phyloP scores from a whole-genome alignment of 2,888 invertebrate genomes.

The Cerceris ruficornis region DNA sequence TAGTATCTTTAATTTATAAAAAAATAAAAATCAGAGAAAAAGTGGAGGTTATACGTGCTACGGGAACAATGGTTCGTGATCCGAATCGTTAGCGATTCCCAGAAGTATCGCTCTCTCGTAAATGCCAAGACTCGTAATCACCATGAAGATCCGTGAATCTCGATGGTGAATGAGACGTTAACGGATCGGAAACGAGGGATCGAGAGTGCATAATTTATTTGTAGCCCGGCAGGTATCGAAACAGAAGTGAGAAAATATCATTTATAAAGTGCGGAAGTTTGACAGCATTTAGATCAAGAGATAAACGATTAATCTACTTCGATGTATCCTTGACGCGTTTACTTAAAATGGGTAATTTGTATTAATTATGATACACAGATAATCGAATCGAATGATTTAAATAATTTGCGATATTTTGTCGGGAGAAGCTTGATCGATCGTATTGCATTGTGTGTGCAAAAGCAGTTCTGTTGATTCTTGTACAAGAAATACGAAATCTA shows the following conservation, averaged over 20 bases:
- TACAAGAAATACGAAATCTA: no score
- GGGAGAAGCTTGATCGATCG: no score
- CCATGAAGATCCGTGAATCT: slow-evolving; percentile 7
- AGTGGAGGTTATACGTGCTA: not conserved
- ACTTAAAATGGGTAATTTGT: no score
- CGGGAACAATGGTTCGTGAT: not conserved
- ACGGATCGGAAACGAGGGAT: slow-evolving; percentile 12
- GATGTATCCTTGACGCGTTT: no score
- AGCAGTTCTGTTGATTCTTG: no score
- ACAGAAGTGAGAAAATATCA: slow-evolving; percentile 20
- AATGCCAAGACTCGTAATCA: not conserved
- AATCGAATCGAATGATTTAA: no score
- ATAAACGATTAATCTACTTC: not conserved
- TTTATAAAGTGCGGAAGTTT: slow-evolving; percentile 29
- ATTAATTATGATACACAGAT: no score
- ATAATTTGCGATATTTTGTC: no score
- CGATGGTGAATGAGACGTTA: slow-evolving; percentile 29
- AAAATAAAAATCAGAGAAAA: not conserved
- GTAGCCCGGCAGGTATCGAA: slow-evolving; percentile 24
- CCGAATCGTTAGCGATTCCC: not conserved
- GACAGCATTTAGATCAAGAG: slow-evolving; percentile 21
- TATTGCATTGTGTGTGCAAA: no score
- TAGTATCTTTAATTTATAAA: not conserved
- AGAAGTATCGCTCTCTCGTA: not conserved
- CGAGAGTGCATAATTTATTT: slow-evolving; percentile 38